Percentiles rank a stretch among this genome's conserved stretches.
Evolutionary conservation across 2,888 invertebrate genomes (phyloP).

Genomic region (Bellardia bayeri): DNA sequence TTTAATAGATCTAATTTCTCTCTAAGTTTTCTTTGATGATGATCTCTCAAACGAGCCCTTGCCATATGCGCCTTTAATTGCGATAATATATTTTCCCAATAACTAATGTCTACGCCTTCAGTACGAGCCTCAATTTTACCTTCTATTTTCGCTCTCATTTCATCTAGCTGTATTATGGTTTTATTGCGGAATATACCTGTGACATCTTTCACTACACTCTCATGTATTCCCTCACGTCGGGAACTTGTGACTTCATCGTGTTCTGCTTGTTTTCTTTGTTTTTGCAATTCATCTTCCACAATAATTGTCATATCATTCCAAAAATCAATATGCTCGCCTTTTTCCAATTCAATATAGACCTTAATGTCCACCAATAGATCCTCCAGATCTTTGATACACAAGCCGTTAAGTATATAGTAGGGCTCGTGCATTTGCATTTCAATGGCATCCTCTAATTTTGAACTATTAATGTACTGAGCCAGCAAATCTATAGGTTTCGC

Average conservation of each 20-base stretch:
- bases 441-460: slow-evolving; percentile 94
- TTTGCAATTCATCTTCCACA: slow-evolving; percentile 95
- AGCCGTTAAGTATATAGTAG: slow-evolving; percentile 96
- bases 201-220: slow-evolving; percentile 95
- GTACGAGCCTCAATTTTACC: slow-evolving; percentile 92
- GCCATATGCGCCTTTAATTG: slow-evolving; percentile 98
- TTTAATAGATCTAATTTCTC: slow-evolving; percentile 95
- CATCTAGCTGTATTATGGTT: slow-evolving; percentile 92
- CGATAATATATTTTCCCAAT: slow-evolving; percentile 98
- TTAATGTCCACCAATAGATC: slow-evolving; percentile 98
- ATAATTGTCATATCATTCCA: slow-evolving; percentile 99
- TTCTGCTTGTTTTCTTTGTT: slow-evolving; percentile 91
- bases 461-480: slow-evolving; percentile 97
- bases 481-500: slow-evolving; percentile 99
- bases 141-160: slow-evolving; percentile 93
- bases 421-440: slow-evolving; percentile 99
- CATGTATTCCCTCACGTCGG: slow-evolving; percentile 89
- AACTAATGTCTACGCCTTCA: slow-evolving; percentile 97
- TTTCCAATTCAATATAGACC: slow-evolving; percentile 95
- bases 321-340: slow-evolving; percentile 93
- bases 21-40: slow-evolving; percentile 95
- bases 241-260: slow-evolving; percentile 85
- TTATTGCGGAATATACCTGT: slow-evolving; percentile 96
- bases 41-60: slow-evolving; percentile 94
- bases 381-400: slow-evolving; percentile 95